These are phyloP conservation scores for Rhysida immarginata DNA, from an alignment of 1,140 invertebrate genomes.

Conservation along the genomic window DNA sequence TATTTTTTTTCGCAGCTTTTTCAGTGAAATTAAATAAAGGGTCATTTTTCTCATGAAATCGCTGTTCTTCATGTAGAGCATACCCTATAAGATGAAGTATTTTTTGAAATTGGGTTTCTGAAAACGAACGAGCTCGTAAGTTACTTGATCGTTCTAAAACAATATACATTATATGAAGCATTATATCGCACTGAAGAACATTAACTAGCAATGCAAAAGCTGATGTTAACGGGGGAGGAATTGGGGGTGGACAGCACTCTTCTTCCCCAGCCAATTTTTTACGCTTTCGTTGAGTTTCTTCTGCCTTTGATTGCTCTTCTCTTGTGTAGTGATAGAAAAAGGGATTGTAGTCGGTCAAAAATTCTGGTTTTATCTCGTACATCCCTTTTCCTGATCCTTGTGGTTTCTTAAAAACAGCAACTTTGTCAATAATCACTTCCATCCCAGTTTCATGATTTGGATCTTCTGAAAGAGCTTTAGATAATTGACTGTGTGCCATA, in stretches of 20 bases:
- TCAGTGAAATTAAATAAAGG: constrained; percentile 62
- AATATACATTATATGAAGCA: constrained; percentile 64
- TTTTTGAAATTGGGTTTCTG: constrained; percentile 73
- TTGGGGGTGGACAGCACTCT: constrained; percentile 82
- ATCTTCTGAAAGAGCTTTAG: constrained; percentile 71
- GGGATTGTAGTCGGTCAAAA: constrained; percentile 77
- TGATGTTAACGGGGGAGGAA: constrained; percentile 57
- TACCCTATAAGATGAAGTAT: constrained; percentile 64
- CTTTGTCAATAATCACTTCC: constrained; percentile 71
- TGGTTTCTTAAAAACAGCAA: constrained; percentile 82
- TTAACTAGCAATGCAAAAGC: constrained; percentile 63
- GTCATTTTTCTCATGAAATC: constrained; percentile 13
- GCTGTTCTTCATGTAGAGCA: constrained; percentile 73
- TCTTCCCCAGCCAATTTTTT: constrained; percentile 65
- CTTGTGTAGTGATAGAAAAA: constrained; percentile 97
- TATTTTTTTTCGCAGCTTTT: constrained; percentile 47
- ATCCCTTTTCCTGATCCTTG: constrained; percentile 56
- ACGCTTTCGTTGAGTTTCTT: constrained; percentile 49
- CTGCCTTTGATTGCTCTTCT: constrained; percentile 85
- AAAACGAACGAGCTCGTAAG: constrained; percentile 54
- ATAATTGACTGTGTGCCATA: constrained; percentile 80
- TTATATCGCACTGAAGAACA: constrained; percentile 77
- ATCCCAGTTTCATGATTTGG: constrained; percentile 67
- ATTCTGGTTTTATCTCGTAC: constrained; percentile 73
- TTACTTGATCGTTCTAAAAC: constrained; percentile 56